Percentiles rank a stretch among this genome's conserved stretches.
phyloP scores from a whole-genome alignment of 2,113 vertebrate genomes.

The Recurvirostra avosetta region DNA sequence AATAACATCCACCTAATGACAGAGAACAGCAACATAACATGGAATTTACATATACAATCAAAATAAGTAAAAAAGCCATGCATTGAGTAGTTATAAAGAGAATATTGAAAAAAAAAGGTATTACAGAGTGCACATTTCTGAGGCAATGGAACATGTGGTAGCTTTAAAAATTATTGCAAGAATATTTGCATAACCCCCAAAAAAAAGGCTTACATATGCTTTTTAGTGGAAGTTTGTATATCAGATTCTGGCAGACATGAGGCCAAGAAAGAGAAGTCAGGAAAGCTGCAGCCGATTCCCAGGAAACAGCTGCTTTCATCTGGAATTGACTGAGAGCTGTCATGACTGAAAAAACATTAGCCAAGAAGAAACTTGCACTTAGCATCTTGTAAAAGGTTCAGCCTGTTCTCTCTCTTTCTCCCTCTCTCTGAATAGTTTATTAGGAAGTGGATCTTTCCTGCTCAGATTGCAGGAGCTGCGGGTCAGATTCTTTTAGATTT shows the following conservation, averaged over 20 bases:
- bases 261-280: not conserved
- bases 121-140: not conserved
- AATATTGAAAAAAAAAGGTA: not conserved
- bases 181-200: not conserved
- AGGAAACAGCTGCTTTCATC: slow-evolving; percentile 16
- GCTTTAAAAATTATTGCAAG: not conserved
- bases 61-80: not conserved
- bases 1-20: not conserved
- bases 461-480: not conserved
- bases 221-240: not conserved
- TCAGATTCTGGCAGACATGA: not conserved
- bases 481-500: not conserved
- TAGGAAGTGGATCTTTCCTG: not conserved
- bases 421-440: not conserved
- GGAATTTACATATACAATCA: not conserved
- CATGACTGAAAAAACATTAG: not conserved
- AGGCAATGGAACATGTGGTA: not conserved
- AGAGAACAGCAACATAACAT: not conserved
- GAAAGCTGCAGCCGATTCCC: not conserved
- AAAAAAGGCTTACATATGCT: not conserved
- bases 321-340: slow-evolving; percentile 2
- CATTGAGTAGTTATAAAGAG: not conserved
- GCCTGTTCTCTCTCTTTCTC: not conserved
- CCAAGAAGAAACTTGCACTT: not conserved
- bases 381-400: not conserved